phyloP scores from a whole-genome alignment of 2,888 invertebrate species.

The Drosophila bunnanda region DNA sequence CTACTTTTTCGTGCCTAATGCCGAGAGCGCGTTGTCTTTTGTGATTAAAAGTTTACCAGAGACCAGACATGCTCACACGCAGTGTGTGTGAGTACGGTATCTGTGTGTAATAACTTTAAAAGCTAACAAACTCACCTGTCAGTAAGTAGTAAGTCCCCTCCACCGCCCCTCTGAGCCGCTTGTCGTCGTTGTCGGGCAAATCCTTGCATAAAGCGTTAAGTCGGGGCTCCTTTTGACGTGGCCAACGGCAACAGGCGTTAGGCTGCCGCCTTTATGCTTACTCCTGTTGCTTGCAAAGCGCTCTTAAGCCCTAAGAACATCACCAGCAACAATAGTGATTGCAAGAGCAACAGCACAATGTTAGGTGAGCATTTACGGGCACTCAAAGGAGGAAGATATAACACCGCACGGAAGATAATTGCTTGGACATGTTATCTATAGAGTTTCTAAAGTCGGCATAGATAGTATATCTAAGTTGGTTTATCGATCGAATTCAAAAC shows the following conservation, averaged over 20 bases:
- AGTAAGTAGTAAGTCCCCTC: conserved; percentile 11
- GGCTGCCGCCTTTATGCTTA: background rate
- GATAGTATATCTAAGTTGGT: background rate
- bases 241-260: conserved; percentile 56
- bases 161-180: conserved; percentile 36
- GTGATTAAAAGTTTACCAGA: conserved; percentile 52
- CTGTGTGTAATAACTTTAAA: conserved; percentile 67
- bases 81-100: conserved; percentile 12
- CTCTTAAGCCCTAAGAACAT: conserved; percentile 55
- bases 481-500: too few relatives aligned
- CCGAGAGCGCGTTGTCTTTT: conserved; percentile 58
- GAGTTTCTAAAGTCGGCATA: background rate
- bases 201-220: conserved; percentile 71
- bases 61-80: conserved; percentile 19
- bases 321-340: conserved; percentile 38
- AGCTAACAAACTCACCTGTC: conserved; percentile 68
- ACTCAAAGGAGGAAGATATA: background rate
- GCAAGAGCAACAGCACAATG: conserved; percentile 33
- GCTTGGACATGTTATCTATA: background rate
- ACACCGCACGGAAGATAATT: background rate
- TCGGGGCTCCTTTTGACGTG: conserved; percentile 41
- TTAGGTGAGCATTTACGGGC: conserved; percentile 12
- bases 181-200: conserved; percentile 55
- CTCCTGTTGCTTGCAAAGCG: conserved; percentile 55
- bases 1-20: conserved; percentile 46